A percentile compares a stretch with the other conserved stretches of the same genome.
These are phyloP conservation scores for Benitochromis conjunctus DNA, from an alignment of 2,113 vertebrate genomes.

Conservation along the genomic window DNA sequence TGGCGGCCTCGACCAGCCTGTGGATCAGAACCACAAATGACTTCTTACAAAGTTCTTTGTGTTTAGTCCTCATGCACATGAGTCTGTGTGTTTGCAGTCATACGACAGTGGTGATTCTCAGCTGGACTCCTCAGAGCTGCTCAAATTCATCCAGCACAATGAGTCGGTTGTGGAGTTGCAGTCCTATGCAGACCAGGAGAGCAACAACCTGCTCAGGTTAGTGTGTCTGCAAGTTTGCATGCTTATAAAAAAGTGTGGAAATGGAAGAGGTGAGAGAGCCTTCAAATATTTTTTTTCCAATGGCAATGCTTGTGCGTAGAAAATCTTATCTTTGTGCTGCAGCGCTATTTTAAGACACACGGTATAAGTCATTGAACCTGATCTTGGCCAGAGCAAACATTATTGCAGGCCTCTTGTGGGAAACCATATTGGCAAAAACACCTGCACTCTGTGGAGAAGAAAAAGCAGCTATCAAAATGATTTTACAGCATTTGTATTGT, in stretches of 20 bases:
- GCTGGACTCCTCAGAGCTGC: slow-evolving; percentile 90
- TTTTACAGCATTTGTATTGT: not conserved
- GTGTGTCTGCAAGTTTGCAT: not conserved
- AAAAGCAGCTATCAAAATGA: not conserved
- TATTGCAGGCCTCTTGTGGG: slow-evolving; percentile 8
- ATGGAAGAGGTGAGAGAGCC: not conserved
- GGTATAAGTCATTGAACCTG: not conserved
- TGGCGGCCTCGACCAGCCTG: not conserved
- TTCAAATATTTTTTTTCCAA: not conserved
- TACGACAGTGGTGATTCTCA: slow-evolving; percentile 90
- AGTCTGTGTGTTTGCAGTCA: slow-evolving; percentile 66
- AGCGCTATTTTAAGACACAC: slow-evolving; percentile 35
- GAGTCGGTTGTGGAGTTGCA: slow-evolving; percentile 88
- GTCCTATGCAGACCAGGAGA: slow-evolving; percentile 89
- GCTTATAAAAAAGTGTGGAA: not conserved
- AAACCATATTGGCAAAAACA: not conserved
- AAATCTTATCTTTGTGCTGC: not conserved
- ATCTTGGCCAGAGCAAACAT: slow-evolving; percentile 4
- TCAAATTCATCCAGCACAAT: slow-evolving; percentile 96
- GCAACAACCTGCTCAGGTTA: slow-evolving; percentile 92
- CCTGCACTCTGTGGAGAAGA: not conserved
- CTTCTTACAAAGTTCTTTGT: not conserved
- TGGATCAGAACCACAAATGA: not conserved
- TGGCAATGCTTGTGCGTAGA: not conserved
- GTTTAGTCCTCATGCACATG: not conserved